Percentiles rank a stretch among this genome's conserved stretches.
Conservation (phyloP, 1,140 invertebrate species). For the Papilio polytes region DNA sequence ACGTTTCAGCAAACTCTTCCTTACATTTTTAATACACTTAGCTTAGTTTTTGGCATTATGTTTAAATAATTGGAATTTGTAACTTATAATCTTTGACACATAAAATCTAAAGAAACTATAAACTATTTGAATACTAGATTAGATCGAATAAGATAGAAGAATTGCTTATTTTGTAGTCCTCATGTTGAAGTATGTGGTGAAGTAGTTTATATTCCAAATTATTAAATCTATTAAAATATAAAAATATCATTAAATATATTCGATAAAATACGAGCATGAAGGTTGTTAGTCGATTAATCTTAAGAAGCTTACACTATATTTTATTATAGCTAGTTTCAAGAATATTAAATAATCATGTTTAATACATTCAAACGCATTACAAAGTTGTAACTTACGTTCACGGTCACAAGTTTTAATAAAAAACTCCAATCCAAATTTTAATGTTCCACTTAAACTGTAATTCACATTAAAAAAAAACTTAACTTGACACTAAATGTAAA, state of each 20-base stretch:
- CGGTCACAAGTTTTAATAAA: slow-evolving; percentile 13
- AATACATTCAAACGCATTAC: background rate
- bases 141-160: too few species aligned
- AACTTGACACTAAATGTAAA: background rate
- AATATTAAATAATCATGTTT: background rate
- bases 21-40: background rate
- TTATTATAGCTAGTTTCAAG: background rate
- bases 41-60: background rate
- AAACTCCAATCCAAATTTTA: background rate
- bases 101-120: background rate
- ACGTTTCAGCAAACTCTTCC: background rate
- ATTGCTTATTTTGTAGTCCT: background rate
- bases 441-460: background rate
- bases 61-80: background rate
- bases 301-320: background rate
- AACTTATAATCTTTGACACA: too few species aligned
- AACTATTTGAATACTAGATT: background rate
- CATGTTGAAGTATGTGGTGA: background rate
- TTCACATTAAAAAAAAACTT: background rate
- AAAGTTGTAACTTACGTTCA: slow-evolving; percentile 12
- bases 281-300: background rate
- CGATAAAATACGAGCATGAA: background rate
- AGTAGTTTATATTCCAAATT: background rate
- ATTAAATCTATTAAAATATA: too few species aligned
- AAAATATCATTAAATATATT: background rate